Conservation (phyloP, 2,888 invertebrate genomes). For the Pocota personata region DNA sequence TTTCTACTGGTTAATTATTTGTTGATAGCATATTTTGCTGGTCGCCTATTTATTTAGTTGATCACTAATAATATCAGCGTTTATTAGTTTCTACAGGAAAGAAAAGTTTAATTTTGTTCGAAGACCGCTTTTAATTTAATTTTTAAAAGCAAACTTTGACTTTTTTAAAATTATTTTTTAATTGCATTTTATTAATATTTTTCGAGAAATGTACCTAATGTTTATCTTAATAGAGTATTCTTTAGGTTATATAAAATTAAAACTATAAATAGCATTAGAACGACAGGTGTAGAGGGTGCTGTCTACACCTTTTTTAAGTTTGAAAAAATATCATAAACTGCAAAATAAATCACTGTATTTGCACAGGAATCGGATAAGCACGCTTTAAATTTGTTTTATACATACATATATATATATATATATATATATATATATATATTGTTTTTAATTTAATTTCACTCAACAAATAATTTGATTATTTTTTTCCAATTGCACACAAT, state of each 20-base stretch:
- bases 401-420: neutral
- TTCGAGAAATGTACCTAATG: slow-evolving; percentile 34
- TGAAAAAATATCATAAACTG: slow-evolving; percentile 11
- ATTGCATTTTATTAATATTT: neutral
- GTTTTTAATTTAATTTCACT: too few species aligned
- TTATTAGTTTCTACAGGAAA: too few species aligned
- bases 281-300: neutral
- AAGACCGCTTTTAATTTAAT: too few species aligned
- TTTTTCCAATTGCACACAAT: slow-evolving; percentile 51
- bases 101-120: too few species aligned
- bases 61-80: too few species aligned
- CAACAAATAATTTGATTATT: too few species aligned
- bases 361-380: slow-evolving; percentile 30
- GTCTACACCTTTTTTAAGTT: neutral
- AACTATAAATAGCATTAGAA: neutral
- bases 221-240: neutral
- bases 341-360: neutral
- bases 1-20: too few species aligned
- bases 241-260: neutral
- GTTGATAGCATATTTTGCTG: too few species aligned
- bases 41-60: too few species aligned
- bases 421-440: neutral
- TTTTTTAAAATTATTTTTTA: too few species aligned
- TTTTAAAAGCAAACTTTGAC: too few species aligned
- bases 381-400: neutral